These are phyloP conservation scores for Pocillopora meandrina DNA, from an alignment of 92 coral and sea anemone species.

Conservation along the genomic window DNA sequence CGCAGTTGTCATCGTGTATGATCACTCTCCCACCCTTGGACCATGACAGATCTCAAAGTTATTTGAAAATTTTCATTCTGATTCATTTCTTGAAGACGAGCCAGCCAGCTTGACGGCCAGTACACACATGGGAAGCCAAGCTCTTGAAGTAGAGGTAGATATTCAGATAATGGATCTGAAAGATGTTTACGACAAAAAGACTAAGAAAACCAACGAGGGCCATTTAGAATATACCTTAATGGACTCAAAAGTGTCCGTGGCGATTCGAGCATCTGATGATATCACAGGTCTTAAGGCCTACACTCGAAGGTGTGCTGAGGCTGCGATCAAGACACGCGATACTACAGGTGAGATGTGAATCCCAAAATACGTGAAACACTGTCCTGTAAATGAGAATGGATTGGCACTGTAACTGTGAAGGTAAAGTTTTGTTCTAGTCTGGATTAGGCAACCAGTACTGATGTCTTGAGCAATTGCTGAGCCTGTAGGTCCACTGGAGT, in stretches of 20 bases:
- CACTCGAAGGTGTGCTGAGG: conserved; percentile 71
- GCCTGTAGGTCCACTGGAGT: conserved; percentile 56
- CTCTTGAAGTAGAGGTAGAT: conserved; percentile 21
- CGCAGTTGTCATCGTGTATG: no score
- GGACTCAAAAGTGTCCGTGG: conserved; percentile 49
- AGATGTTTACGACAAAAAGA: conserved; percentile 63
- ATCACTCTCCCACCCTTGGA: no score
- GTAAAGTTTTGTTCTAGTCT: no score
- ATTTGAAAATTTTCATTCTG: neutral
- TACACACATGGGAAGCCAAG: neutral
- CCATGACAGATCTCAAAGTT: neutral
- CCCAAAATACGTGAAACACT: neutral
- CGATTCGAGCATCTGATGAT: conserved; percentile 34
- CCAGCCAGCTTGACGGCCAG: neutral
- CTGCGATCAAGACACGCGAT: conserved; percentile 64
- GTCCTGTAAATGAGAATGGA: neutral
- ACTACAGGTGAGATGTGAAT: conserved; percentile 44
- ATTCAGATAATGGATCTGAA: conserved; percentile 53
- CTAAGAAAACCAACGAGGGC: conserved; percentile 44
- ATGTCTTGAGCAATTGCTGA: no score
- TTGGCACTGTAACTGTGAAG: no score
- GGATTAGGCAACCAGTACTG: no score
- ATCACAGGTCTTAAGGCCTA: conserved; percentile 55
- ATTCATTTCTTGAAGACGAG: neutral
- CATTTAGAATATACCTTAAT: conserved; percentile 46